Evolutionary conservation across 2,888 invertebrate species (phyloP).

Genomic region (Limnephilus lunatus): DNA sequence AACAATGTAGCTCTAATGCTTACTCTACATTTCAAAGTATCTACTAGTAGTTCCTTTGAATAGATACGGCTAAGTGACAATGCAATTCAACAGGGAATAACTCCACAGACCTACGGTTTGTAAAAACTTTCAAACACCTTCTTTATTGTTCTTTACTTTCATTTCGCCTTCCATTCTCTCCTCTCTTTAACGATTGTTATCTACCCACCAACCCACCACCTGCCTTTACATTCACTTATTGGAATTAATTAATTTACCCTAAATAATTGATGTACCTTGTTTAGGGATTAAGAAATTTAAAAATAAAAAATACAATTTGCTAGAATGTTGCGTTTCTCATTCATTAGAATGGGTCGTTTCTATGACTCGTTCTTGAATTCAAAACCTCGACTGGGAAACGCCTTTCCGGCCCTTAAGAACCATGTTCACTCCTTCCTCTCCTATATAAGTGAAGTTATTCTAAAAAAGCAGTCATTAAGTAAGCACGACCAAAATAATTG

Average conservation of each 20-base stretch:
- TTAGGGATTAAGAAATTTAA: background rate
- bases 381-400: too few species aligned
- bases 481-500: too few species aligned
- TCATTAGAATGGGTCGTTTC: too few species aligned
- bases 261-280: background rate
- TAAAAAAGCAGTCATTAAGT: too few species aligned
- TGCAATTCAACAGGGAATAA: background rate
- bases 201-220: background rate
- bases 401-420: too few species aligned
- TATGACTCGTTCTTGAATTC: too few species aligned
- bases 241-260: background rate
- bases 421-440: too few species aligned
- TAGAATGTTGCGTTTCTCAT: background rate
- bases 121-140: background rate
- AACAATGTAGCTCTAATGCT: background rate
- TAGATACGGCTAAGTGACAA: background rate
- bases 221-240: background rate
- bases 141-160: background rate
- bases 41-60: background rate
- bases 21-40: background rate
- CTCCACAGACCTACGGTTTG: background rate
- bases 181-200: background rate
- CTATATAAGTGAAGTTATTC: too few species aligned
- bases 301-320: background rate
- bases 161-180: background rate